A percentile compares a stretch with the other conserved stretches of the same genome.
phyloP scores from a whole-genome alignment of 2,797 vertebrate species.

The Parambassis ranga region DNA sequence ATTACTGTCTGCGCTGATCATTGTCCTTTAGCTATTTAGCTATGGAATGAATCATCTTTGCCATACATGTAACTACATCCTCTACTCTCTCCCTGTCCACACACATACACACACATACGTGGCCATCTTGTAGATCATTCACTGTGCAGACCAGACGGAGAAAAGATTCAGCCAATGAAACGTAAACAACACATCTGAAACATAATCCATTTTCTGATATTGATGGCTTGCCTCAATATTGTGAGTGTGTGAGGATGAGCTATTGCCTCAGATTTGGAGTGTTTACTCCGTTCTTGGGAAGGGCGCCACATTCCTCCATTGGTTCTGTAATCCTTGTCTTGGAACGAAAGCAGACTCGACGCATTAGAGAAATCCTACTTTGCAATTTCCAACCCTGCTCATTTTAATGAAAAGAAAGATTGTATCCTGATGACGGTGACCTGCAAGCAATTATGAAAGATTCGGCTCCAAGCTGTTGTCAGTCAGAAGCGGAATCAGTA shows the following conservation, averaged over 20 bases:
- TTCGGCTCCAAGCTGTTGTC: slow-evolving; percentile 6
- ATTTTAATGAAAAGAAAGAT: slow-evolving; percentile 48
- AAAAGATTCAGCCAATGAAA: slow-evolving; percentile 10
- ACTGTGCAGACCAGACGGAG: neutral
- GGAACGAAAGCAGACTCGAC: slow-evolving; percentile 23
- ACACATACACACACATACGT: neutral
- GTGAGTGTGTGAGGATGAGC: neutral
- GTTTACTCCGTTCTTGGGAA: slow-evolving; percentile 32
- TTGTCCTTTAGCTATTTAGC: slow-evolving; percentile 31
- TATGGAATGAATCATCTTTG: slow-evolving; percentile 1
- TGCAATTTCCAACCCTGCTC: slow-evolving; percentile 16
- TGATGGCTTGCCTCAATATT: neutral
- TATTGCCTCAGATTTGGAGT: slow-evolving; percentile 21
- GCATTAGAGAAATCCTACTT: slow-evolving; percentile 24
- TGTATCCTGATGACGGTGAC: slow-evolving; percentile 25
- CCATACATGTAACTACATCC: neutral
- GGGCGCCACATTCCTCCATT: slow-evolving; percentile 12
- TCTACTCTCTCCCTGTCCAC: neutral
- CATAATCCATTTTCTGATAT: slow-evolving; percentile 22
- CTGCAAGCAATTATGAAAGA: slow-evolving; percentile 27
- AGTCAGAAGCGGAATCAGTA: neutral
- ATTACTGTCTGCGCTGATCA: slow-evolving; percentile 11
- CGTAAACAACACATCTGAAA: slow-evolving; percentile 10
- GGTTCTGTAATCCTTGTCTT: slow-evolving; percentile 18
- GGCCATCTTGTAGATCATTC: neutral